Percentiles rank a stretch among this genome's conserved stretches.
Conservation (phyloP, 2,797 vertebrate genomes). For the Takifugu rubripes region DNA sequence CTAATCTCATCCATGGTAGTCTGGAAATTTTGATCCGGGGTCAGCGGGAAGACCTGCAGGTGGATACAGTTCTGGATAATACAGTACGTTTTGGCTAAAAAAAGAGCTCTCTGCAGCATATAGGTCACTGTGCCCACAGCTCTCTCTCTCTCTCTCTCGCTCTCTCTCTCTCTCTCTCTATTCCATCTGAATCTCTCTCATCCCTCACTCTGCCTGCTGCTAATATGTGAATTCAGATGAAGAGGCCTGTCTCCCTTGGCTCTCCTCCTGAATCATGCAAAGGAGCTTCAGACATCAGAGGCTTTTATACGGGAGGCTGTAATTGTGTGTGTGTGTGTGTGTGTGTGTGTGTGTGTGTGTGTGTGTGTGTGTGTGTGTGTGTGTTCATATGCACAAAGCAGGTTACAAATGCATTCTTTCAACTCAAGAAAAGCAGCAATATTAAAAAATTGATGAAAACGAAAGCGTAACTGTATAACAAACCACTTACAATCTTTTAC, state of each 20-base stretch:
- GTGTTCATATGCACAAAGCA: too few species aligned
- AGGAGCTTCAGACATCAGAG: constrained; percentile 61
- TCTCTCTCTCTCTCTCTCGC: constrained; percentile 13
- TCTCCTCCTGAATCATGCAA: constrained; percentile 62
- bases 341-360: too few species aligned
- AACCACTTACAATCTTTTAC: too few species aligned
- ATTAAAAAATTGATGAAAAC: too few species aligned
- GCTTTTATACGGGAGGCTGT: constrained; percentile 23
- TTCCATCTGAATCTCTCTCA: neutral
- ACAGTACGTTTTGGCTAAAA: constrained; percentile 28
- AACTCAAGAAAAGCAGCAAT: too few species aligned
- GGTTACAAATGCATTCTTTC: too few species aligned
- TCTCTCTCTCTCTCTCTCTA: constrained; percentile 5
- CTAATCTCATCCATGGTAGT: constrained; percentile 22
- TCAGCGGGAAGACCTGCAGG: constrained; percentile 42
- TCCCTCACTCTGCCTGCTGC: constrained; percentile 29
- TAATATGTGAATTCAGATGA: constrained; percentile 65
- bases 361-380: too few species aligned
- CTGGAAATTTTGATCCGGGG: constrained; percentile 36
- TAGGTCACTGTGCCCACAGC: constrained; percentile 70
- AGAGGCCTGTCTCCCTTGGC: constrained; percentile 46
- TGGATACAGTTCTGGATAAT: constrained; percentile 24
- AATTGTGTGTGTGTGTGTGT: too few species aligned
- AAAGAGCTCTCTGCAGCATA: constrained; percentile 35
- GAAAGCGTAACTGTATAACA: too few species aligned